A percentile compares a stretch with the other conserved stretches of the same genome.
Evolutionary conservation across 2,797 vertebrate species (phyloP).

Genomic region (Pangasius djambal): DNA sequence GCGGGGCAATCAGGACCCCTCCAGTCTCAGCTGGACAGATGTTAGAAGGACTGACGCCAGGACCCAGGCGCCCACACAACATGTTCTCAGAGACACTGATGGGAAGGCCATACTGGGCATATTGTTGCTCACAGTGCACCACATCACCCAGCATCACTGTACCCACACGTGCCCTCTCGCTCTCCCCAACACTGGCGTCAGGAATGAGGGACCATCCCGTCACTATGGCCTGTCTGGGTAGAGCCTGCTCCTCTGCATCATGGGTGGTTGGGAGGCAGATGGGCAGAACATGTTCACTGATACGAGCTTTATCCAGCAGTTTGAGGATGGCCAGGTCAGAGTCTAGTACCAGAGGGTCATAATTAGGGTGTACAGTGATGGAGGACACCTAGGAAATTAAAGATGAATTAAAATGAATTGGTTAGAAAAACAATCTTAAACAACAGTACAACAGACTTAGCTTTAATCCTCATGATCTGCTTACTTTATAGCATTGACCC

Average conservation of each 20-base stretch:
- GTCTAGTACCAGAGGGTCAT: conserved; percentile 92
- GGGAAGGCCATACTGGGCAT: conserved; percentile 84
- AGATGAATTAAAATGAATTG: not conserved
- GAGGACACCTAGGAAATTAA: conserved; percentile 82
- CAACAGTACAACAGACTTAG: not conserved
- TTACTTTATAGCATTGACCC: not conserved
- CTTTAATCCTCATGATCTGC: not conserved
- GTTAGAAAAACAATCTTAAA: not conserved
- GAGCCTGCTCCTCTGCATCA: conserved; percentile 64
- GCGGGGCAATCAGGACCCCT: conserved; percentile 83
- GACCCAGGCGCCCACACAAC: conserved; percentile 88
- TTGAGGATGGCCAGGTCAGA: conserved; percentile 90
- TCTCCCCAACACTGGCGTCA: conserved; percentile 70
- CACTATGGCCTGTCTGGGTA: conserved; percentile 72
- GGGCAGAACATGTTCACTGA: conserved; percentile 87
- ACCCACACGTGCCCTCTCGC: conserved; percentile 84
- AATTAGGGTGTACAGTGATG: conserved; percentile 87
- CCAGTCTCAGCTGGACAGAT: conserved; percentile 96
- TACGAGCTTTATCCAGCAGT: conserved; percentile 91
- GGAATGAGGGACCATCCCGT: conserved; percentile 89
- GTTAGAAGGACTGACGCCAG: conserved; percentile 75
- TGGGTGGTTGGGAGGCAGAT: conserved; percentile 83
- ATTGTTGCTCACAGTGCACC: conserved; percentile 91
- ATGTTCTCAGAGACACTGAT: conserved; percentile 95
- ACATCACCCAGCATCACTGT: conserved; percentile 84